Evolutionary conservation across 2,113 vertebrate species (phyloP), one percentile per base, ranked within the genome.

Genomic region (Deroptyus accipitrinus): DNA sequence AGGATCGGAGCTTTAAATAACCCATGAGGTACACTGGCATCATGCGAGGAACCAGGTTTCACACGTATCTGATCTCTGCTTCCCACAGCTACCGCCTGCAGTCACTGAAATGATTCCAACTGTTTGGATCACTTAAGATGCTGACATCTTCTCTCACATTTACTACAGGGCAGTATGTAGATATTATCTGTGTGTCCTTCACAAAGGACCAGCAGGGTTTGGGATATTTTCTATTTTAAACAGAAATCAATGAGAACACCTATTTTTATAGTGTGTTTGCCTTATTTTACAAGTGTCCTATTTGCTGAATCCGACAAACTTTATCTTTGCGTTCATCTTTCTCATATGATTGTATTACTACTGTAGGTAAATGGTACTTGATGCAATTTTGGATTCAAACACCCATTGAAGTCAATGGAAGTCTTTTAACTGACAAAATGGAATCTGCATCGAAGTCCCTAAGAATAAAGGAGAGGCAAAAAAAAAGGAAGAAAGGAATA

Each of bases 351-450:
- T 92, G 13, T 84, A 64, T 91, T 88, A 76, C 51, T 62, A 79
- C 51, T 64, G 33, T 73, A 72, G 62, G 69, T 93, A 95, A 92
- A 63, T 46, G 63, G 70, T 88, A 86, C 69, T 93, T 84, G 72
- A 77, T 90, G 76, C 93, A 78, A 82, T 75, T 96, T 82, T 93
- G 80, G 41, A 92, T 92, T 93, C 83, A 95, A 94, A 93, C 93
- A 80, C 72, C 78, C 90, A 81, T 42, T 95, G 95, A 94, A 96
- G 80, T 76, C 62, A 92, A 64, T 92, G 81, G 57, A 93, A 96
- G 69, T 54, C 88, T 94, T 97, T 94, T 90, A 95, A 88, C 79
- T 80, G 83, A 83, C 66, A 69, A 96, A 96, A 88, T 89, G 77
- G 76, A 31, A 85, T 73, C 83, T 95, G 83, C 92, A 91, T 93